Base-by-base conservation (phyloP, 1,140 invertebrate genomes). In the Epicauta chinensis region DNA sequence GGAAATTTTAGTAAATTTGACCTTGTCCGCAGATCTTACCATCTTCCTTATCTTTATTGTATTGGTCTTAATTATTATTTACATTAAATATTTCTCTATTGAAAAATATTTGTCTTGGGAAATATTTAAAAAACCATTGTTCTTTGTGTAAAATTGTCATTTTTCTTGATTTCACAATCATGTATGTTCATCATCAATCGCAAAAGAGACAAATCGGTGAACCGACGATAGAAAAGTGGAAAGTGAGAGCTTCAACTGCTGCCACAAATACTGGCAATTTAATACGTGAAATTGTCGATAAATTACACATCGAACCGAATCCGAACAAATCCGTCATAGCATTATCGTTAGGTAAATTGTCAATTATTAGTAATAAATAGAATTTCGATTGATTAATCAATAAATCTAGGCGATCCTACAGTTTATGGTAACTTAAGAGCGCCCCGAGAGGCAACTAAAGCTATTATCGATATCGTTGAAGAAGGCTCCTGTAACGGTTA, bases 281-380 rank as follows among this genome's bases (percentile, higher is more conserved):
- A 10, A 98, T 99, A 65, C 81, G 97, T 43, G 81, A 81, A 45
- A 91, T 98, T 53, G 86, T 98, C 2, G 95, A 98, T 69, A 86
- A 86, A 58, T 82, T 98, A 64, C 81, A 91, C 56, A 79, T 97
- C 1, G 82, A 87, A 38, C 94, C 95, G 0, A 92, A 98, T 77
- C 93, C 94, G 1, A 79, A 89, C 2, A 98, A 98, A 74, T 76
- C 78, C 14, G 82, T 98, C 73, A 98, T 99, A 60, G 86, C 93
- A 5, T 75, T 98, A 4, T 97, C 93, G 9, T 90, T 98, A 63
- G 94, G 94, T 96, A 71, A 23, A 23, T 87, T 86, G 79, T 5
- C 17, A 11, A 31, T 23, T 17, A 3, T 43, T n/a, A 23, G 35
- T 15, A 37, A n/a, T n/a, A n/a, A n/a, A n/a, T n/a, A n/a, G n/a